These are phyloP conservation scores for Vanessa tameamea DNA, from an alignment of 1,140 invertebrate species.

Conservation along the genomic window DNA sequence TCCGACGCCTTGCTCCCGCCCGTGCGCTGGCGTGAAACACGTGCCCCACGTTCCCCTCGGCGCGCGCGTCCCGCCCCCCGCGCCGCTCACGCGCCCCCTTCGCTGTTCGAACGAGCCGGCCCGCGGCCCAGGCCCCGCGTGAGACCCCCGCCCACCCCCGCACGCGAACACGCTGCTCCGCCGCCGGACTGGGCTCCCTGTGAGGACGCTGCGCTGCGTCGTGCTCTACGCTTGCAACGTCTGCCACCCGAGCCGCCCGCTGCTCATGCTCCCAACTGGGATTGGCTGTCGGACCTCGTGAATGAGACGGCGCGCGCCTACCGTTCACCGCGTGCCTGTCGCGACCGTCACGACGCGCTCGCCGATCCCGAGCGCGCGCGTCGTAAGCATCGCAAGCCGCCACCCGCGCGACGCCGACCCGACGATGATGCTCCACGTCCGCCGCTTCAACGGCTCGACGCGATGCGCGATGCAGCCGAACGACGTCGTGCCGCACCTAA, in stretches of 20 bases:
- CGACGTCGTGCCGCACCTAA: slow-evolving; percentile 86
- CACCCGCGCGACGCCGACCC: slow-evolving; percentile 79
- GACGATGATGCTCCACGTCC: slow-evolving; percentile 78
- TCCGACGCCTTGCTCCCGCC: slow-evolving; percentile 90
- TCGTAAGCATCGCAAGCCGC: slow-evolving; percentile 90
- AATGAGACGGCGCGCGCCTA: slow-evolving; percentile 94
- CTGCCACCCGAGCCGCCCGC: slow-evolving; percentile 81
- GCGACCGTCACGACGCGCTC: slow-evolving; percentile 92
- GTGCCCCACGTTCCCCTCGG: slow-evolving; percentile 81
- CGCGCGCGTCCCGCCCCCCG: slow-evolving; percentile 85
- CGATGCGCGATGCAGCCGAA: slow-evolving; percentile 86
- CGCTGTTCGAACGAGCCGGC: slow-evolving; percentile 78
- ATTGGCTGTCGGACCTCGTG: slow-evolving; percentile 95
- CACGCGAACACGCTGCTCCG: slow-evolving; percentile 82
- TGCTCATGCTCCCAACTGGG: slow-evolving; percentile 92
- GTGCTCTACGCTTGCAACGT: slow-evolving; percentile 89
- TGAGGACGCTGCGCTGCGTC: slow-evolving; percentile 93
- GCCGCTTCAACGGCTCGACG: slow-evolving; percentile 86
- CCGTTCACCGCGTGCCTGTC: slow-evolving; percentile 93
- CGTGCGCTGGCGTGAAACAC: slow-evolving; percentile 41
- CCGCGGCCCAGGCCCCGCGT: slow-evolving; percentile 50
- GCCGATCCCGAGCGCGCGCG: slow-evolving; percentile 93
- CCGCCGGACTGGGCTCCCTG: slow-evolving; percentile 92
- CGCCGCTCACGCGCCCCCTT: slow-evolving; percentile 84
- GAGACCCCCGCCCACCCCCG: slow-evolving; percentile 85